Evolutionary conservation across 2,113 vertebrate genomes (phyloP).

Genomic region (Megaptera novaeangliae): DNA sequence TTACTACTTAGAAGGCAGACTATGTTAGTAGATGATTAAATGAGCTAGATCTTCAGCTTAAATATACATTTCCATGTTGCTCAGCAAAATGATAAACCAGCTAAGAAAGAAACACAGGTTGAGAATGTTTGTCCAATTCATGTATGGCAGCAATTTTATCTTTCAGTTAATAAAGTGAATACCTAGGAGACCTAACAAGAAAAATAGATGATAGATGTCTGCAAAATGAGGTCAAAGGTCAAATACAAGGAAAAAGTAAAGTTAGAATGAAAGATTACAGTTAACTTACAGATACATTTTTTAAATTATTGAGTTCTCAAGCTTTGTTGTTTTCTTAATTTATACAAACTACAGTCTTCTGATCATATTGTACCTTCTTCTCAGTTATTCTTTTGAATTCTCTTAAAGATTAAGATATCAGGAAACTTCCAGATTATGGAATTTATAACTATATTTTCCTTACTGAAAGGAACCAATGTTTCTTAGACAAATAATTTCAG

Average conservation of each 20-base stretch:
- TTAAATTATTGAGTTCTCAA: not conserved
- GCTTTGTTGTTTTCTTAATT: not conserved
- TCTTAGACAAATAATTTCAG: not conserved
- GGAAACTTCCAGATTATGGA: not conserved
- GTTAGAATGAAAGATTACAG: not conserved
- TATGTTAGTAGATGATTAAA: not conserved
- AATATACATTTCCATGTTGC: not conserved
- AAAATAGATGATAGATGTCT: not conserved
- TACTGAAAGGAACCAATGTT: not conserved
- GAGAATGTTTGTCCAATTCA: not conserved
- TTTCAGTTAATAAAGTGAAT: conserved; percentile 30
- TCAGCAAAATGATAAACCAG: not conserved
- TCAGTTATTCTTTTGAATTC: not conserved
- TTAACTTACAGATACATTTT: not conserved
- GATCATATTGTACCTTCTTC: not conserved
- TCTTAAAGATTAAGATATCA: not conserved
- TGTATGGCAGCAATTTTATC: not conserved
- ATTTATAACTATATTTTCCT: not conserved
- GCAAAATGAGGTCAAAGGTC: not conserved
- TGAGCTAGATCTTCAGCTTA: not conserved
- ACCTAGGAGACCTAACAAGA: not conserved
- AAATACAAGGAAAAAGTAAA: not conserved
- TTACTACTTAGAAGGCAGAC: not conserved
- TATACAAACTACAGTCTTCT: not conserved
- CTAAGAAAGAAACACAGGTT: not conserved